Evolutionary conservation across 2,113 vertebrate species (phyloP).

Genomic region (Pardalotus punctatus): DNA sequence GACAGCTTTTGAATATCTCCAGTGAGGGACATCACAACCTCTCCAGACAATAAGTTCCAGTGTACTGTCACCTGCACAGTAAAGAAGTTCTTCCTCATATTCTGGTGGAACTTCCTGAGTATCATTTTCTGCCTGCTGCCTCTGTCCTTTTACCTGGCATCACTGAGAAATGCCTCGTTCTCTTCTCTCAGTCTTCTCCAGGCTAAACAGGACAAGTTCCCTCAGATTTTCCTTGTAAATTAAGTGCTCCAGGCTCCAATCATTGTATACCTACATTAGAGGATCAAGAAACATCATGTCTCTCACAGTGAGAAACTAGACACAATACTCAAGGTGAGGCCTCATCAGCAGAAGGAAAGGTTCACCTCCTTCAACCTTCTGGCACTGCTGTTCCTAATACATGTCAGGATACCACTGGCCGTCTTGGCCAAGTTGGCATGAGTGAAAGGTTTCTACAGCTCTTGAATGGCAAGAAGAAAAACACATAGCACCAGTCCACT

Average conservation of each 20-base stretch:
- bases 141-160: neutral
- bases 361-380: neutral
- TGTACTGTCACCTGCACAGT: neutral
- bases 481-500: accelerated
- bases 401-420: neutral
- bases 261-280: accelerated
- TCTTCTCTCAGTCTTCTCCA: neutral
- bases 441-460: neutral
- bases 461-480: neutral
- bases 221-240: neutral
- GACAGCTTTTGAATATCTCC: neutral
- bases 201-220: neutral
- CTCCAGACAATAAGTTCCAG: neutral
- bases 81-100: neutral
- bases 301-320: neutral
- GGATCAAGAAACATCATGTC: neutral
- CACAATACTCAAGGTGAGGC: neutral
- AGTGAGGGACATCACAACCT: neutral
- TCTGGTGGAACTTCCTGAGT: neutral
- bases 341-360: neutral
- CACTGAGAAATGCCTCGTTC: neutral
- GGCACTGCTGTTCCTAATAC: neutral
- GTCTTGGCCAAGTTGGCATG: neutral
- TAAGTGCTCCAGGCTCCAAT: neutral
- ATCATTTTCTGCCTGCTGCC: neutral